phyloP scores from a whole-genome alignment of 1,140 invertebrate genomes.

The Rhagoletis pomonella region DNA sequence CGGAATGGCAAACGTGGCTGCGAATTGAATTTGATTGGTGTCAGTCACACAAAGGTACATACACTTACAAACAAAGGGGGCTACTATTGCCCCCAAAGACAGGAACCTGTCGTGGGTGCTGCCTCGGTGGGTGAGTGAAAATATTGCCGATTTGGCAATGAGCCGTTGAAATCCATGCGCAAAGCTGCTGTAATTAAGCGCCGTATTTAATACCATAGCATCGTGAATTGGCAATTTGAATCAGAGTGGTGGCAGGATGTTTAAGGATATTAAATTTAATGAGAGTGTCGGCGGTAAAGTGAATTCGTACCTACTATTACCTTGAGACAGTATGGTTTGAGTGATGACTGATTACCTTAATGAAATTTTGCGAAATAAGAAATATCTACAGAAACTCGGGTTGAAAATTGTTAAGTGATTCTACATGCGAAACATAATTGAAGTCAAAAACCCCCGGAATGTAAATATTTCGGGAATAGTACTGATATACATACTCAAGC shows the following conservation, averaged over 20 bases:
- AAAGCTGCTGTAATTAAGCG: constrained; percentile 52
- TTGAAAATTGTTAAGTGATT: neutral
- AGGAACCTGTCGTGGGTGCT: neutral
- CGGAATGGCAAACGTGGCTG: neutral
- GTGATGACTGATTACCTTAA: constrained; percentile 34
- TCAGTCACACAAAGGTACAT: neutral
- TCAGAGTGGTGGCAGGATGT: neutral
- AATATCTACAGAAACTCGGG: neutral
- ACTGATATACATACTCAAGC: no score
- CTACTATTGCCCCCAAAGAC: neutral
- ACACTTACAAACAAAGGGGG: neutral
- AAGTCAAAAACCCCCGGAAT: no score
- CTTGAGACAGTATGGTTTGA: neutral
- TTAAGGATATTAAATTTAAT: constrained; percentile 51
- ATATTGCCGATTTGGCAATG: constrained; percentile 42
- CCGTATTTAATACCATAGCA: constrained; percentile 31
- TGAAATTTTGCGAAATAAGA: neutral
- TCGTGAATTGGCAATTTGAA: neutral
- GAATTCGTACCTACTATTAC: neutral
- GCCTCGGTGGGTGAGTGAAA: neutral
- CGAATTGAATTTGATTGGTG: constrained; percentile 44
- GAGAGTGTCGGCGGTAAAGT: constrained; percentile 9
- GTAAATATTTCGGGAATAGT: no score
- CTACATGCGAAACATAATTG: no score
- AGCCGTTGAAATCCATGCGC: constrained; percentile 46